A percentile compares a stretch with the other conserved stretches of the same genome.
Evolutionary conservation across 1,140 invertebrate genomes (phyloP).

Genomic region (Drosophila setifemur): DNA sequence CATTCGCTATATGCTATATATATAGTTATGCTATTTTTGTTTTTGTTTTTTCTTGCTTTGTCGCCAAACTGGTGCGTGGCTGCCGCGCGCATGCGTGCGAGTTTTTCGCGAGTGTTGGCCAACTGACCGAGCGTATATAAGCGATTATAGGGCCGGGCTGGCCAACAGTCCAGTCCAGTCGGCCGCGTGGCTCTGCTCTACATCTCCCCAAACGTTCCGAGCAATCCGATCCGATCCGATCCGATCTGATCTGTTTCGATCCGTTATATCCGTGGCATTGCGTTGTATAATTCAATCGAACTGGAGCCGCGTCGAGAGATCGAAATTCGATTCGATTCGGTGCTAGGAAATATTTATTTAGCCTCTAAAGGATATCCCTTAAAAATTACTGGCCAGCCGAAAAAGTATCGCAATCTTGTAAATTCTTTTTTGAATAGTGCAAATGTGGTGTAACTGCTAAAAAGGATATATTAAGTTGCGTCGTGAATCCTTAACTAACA

Average conservation of each 20-base stretch:
- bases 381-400: background rate
- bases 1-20: slow-evolving; percentile 35
- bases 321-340: background rate
- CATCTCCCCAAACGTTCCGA: too few species aligned
- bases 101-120: slow-evolving; percentile 38
- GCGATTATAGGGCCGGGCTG: slow-evolving; percentile 82
- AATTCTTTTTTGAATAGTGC: slow-evolving; percentile 47
- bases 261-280: slow-evolving; percentile 7
- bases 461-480: slow-evolving; percentile 7
- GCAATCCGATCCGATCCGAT: slow-evolving; percentile 31
- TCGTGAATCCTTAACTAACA: background rate
- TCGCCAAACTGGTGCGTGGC: slow-evolving; percentile 81
- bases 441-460: slow-evolving; percentile 32
- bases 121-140: slow-evolving; percentile 82
- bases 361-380: slow-evolving; percentile 15
- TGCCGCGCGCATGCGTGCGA: slow-evolving; percentile 72
- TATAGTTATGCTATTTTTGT: slow-evolving; percentile 19
- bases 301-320: background rate
- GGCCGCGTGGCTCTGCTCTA: slow-evolving; percentile 75
- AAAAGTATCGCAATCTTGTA: slow-evolving; percentile 18
- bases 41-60: slow-evolving; percentile 54
- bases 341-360: background rate
- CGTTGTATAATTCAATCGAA: background rate
- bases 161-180: slow-evolving; percentile 78
- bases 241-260: background rate